Evolutionary conservation across 2,113 vertebrate genomes (phyloP).

Genomic region (Erythrocercus mccallii): DNA sequence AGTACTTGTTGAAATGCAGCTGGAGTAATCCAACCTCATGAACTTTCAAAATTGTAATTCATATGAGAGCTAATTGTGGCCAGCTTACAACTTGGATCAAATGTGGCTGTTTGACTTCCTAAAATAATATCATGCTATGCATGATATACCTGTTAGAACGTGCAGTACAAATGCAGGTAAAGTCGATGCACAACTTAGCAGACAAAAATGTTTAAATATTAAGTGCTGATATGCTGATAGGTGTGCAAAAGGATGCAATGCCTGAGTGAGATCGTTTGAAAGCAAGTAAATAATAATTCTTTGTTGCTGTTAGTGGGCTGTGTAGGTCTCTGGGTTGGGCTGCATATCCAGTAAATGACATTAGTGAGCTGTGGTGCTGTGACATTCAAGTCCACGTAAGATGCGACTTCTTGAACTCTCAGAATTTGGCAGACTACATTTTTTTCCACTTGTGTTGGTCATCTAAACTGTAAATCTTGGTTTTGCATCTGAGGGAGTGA

Average conservation of each 20-base stretch:
- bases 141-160: neutral
- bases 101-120: slow-evolving; percentile 49
- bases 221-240: accelerated
- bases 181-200: neutral
- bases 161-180: neutral
- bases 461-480: neutral
- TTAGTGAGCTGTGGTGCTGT: neutral
- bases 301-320: neutral
- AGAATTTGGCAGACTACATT: neutral
- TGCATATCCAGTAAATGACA: neutral
- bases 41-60: slow-evolving; percentile 60
- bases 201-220: neutral
- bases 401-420: neutral
- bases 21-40: slow-evolving; percentile 48
- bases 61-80: slow-evolving; percentile 44
- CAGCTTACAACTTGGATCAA: slow-evolving; percentile 42
- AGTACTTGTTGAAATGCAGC: slow-evolving; percentile 71
- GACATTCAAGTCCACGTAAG: neutral
- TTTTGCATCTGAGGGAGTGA: neutral
- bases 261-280: neutral
- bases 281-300: neutral
- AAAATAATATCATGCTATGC: neutral
- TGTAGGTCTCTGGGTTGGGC: neutral
- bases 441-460: neutral
- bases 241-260: neutral